Evolutionary conservation across 2,888 invertebrate genomes (phyloP).

Genomic region (Eupithecia subfuscata): DNA sequence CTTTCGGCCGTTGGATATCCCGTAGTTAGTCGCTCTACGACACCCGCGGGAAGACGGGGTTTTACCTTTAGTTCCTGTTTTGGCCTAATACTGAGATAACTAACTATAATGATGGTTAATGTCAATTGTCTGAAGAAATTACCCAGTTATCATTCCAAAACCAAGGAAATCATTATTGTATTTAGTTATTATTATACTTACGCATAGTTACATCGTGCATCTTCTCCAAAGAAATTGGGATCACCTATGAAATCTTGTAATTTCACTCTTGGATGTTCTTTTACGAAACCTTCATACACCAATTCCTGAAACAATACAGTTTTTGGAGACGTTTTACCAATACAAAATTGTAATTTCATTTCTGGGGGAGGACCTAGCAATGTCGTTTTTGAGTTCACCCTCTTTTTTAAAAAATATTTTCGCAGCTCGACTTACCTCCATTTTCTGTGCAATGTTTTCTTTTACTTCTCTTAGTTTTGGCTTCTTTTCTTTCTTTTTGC

Average conservation of each 20-base stretch:
- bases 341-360: too few species aligned
- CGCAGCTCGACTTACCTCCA: conserved; percentile 52
- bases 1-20: neutral
- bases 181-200: conserved; percentile 43
- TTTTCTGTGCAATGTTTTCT: conserved; percentile 51
- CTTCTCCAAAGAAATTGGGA: conserved; percentile 68
- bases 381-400: neutral
- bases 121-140: too few species aligned
- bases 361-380: neutral
- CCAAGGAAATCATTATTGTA: too few species aligned
- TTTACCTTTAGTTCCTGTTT: too few species aligned
- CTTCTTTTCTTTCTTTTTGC: conserved; percentile 48
- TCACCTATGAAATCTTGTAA: conserved; percentile 68
- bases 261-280: conserved; percentile 58
- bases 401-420: neutral
- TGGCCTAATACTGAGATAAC: too few species aligned
- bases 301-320: conserved; percentile 52
- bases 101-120: too few species aligned
- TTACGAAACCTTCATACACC: conserved; percentile 54
- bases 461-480: conserved; percentile 43
- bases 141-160: too few species aligned
- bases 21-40: too few species aligned
- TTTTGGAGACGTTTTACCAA: neutral
- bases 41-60: too few species aligned
- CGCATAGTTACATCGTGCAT: conserved; percentile 59